Conservation (phyloP, 2,888 invertebrate species). For the Mechanitis messenoides region DNA sequence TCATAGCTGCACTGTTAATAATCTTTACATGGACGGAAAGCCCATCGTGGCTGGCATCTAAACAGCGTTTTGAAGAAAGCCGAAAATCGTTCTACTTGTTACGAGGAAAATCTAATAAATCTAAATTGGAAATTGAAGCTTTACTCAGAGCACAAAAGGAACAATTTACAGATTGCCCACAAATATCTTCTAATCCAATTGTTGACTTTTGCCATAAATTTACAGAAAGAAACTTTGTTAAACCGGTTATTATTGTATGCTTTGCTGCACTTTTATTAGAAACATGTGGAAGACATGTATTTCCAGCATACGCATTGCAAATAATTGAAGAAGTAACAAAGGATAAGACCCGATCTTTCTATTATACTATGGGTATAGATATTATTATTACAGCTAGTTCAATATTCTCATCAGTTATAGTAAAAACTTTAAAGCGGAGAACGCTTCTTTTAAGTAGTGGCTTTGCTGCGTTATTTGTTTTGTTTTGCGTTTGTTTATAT, state of each 20-base stretch:
- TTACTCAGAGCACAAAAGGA: slow-evolving; percentile 44
- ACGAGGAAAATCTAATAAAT: slow-evolving; percentile 50
- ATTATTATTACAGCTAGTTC: slow-evolving; percentile 45
- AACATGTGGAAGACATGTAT: slow-evolving; percentile 48
- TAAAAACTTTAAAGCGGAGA: slow-evolving; percentile 47
- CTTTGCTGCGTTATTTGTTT: slow-evolving; percentile 37
- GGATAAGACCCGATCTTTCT: slow-evolving; percentile 40
- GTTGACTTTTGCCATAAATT: slow-evolving; percentile 41
- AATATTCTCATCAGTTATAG: slow-evolving; percentile 42
- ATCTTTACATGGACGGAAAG: slow-evolving; percentile 75
- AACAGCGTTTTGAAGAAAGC: slow-evolving; percentile 64
- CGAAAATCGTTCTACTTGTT: slow-evolving; percentile 68
- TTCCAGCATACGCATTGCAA: slow-evolving; percentile 52
- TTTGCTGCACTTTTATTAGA: slow-evolving; percentile 43
- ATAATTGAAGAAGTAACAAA: slow-evolving; percentile 47
- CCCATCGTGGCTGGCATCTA: slow-evolving; percentile 77
- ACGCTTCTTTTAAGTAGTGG: slow-evolving; percentile 49
- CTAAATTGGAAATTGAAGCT: slow-evolving; percentile 39
- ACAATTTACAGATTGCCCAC: slow-evolving; percentile 18
- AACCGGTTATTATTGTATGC: slow-evolving; percentile 43
- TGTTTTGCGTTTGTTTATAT: slow-evolving; percentile 41
- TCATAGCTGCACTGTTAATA: slow-evolving; percentile 37
- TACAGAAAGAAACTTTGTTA: slow-evolving; percentile 44
- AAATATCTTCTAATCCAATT: slow-evolving; percentile 25
- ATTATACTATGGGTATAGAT: slow-evolving; percentile 48